A percentile compares a stretch with the other conserved stretches of the same genome.
Evolutionary conservation across 2,113 vertebrate genomes (phyloP).

Genomic region (Eudyptes chrysolophus): DNA sequence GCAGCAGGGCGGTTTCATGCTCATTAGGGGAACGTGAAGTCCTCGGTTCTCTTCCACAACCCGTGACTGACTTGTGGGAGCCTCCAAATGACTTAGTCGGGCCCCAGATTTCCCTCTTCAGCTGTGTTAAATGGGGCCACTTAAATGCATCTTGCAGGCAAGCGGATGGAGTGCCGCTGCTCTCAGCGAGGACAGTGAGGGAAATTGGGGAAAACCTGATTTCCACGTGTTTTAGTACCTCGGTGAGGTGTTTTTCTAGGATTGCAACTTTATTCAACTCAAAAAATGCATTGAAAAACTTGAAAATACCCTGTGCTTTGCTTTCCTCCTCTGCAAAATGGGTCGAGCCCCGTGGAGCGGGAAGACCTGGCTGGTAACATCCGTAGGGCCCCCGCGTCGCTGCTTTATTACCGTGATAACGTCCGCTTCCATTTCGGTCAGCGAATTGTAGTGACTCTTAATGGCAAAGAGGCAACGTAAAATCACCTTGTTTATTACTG

Average conservation of each 20-base stretch:
- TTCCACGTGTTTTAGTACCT: not conserved
- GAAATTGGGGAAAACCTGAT: not conserved
- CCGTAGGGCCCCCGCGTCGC: accelerated
- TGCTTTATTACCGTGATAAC: not conserved
- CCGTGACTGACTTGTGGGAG: not conserved
- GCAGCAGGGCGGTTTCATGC: accelerated
- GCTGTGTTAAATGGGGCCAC: not conserved
- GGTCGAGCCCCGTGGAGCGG: accelerated
- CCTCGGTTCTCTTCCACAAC: not conserved
- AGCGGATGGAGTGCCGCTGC: not conserved
- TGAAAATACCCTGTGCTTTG: not conserved
- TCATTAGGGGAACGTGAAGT: accelerated
- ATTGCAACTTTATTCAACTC: not conserved
- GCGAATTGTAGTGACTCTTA: not conserved
- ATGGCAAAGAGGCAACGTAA: not conserved
- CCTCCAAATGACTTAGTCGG: not conserved
- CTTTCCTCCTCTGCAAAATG: not conserved
- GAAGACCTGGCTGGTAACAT: not conserved
- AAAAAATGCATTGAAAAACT: not conserved
- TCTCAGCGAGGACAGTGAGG: not conserved
- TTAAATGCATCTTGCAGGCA: not conserved
- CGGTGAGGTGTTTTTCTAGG: not conserved
- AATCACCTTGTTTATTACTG: not conserved
- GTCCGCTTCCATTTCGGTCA: not conserved
- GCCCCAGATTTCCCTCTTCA: not conserved